Evolutionary conservation across 1,140 invertebrate species (phyloP), one percentile per base, ranked within the genome.

Genomic region (Lepidurus apus): DNA sequence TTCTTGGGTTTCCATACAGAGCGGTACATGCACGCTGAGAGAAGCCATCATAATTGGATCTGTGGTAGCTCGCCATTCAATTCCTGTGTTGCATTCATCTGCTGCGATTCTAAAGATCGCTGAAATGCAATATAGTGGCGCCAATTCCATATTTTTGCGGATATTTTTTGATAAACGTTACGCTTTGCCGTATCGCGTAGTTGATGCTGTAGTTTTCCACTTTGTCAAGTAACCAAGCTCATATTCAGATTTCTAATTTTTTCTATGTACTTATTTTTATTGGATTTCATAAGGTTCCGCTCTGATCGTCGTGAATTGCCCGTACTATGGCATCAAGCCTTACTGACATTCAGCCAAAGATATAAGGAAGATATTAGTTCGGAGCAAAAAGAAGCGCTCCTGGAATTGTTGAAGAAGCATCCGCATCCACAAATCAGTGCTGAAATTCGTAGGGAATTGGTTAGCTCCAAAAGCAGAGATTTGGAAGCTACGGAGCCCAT

Each of bases 141-240:
- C 97, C 1, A 98, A 94, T 86, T 98, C 95, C 75, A 96, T 99
- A 82, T 97, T 99, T 83, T 87, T 99, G 42, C 88, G 95, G 74
- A 93, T 96, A 83, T 91, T 99, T 76, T 90, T 99, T 78, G 97
- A 99, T 83, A 99, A 99, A 85, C 98, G 98, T 85, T 99, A 99
- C 88, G 96, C 97, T 1, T 86, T 99, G 65, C 97, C 97, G 1
- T 99, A 95, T 85, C 88, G 95, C 82, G 97, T 98, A 4, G 89
- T 99, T 17, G 97, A 99, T 88, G 94, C 93, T 11, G 89, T 96
- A n/a, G 95, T 99, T 4, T 93, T 95, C 84, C 96, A 99, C 86
- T 99, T 99, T 85, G 83, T 98, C 7, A 91, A 90, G 93, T 94
- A 86, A 85, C 81, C 82, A 74, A 73, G 13, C 43, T 34, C 24